A percentile compares a stretch with the other conserved stretches of the same genome.
Conservation (phyloP, 2,113 vertebrate species). For the Bufo bufo region DNA sequence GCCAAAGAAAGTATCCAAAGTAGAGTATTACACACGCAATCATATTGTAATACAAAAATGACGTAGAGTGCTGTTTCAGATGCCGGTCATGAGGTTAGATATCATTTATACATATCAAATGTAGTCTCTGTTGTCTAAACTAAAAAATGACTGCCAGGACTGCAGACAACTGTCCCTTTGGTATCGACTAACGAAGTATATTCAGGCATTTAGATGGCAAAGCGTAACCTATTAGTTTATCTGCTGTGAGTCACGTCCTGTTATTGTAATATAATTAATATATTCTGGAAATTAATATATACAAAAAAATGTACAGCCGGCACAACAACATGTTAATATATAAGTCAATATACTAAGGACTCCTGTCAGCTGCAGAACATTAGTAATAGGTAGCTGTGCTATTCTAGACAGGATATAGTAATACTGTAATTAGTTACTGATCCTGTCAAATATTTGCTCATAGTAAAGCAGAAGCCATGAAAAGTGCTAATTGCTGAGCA, state of each 20-base stretch:
- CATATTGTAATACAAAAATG: no score
- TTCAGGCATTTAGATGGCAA: neutral
- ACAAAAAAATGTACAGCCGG: neutral
- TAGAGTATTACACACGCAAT: no score
- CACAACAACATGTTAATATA: neutral
- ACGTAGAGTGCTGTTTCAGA: no score
- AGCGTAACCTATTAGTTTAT: neutral
- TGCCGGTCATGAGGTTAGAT: no score
- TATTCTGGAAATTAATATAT: neutral
- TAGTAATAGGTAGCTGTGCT: neutral
- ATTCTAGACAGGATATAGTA: neutral
- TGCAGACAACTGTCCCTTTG: neutral
- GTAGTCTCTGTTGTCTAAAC: no score
- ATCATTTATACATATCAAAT: no score
- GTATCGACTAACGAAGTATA: neutral
- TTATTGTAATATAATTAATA: neutral
- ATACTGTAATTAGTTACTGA: neutral
- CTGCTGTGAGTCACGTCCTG: neutral
- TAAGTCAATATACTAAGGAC: neutral
- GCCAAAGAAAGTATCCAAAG: no score
- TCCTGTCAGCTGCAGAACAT: neutral
- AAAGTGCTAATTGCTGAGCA: neutral
- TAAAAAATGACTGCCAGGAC: neutral
- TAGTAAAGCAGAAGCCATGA: neutral
- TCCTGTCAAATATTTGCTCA: neutral